Conservation (phyloP, 2,113 vertebrate species). For the Platichthys flesus region DNA sequence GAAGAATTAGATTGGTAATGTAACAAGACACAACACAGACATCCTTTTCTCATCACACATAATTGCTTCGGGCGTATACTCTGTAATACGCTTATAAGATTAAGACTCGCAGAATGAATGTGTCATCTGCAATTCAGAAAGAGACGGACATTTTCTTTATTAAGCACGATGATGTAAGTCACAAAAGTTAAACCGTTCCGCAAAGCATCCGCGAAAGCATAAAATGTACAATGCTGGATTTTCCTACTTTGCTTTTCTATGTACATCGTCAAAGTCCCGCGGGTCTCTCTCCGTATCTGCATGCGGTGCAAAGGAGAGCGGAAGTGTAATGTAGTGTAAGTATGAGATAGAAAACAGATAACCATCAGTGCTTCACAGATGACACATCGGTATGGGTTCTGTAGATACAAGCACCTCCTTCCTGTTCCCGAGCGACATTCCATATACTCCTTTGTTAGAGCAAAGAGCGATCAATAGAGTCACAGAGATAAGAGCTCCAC, state of each 20-base stretch:
- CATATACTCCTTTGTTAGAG: constrained; percentile 70
- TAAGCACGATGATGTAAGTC: constrained; percentile 51
- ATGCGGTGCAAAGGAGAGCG: neutral
- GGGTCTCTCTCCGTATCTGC: neutral
- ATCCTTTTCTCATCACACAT: constrained; percentile 71
- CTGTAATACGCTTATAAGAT: constrained; percentile 73
- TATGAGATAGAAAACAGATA: constrained; percentile 61
- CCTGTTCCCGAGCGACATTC: constrained; percentile 64
- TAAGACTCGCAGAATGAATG: constrained; percentile 71
- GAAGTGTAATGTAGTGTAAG: constrained; percentile 2
- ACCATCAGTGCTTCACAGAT: constrained; percentile 66
- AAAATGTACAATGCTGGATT: constrained; percentile 14
- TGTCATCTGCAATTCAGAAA: constrained; percentile 71
- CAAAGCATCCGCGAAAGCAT: constrained; percentile 21
- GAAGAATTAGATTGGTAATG: constrained; percentile 76
- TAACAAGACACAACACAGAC: constrained; percentile 74
- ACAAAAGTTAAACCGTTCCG: constrained; percentile 44
- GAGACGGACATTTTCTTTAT: constrained; percentile 68
- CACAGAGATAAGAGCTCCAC: constrained; percentile 78
- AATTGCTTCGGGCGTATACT: constrained; percentile 72
- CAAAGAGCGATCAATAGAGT: constrained; percentile 77
- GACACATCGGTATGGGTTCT: constrained; percentile 53
- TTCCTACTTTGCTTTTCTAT: neutral
- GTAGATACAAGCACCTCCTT: constrained; percentile 73
- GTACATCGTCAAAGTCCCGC: neutral